Evolutionary conservation across 2,113 vertebrate species (phyloP).

Genomic region (Panthera leo): DNA sequence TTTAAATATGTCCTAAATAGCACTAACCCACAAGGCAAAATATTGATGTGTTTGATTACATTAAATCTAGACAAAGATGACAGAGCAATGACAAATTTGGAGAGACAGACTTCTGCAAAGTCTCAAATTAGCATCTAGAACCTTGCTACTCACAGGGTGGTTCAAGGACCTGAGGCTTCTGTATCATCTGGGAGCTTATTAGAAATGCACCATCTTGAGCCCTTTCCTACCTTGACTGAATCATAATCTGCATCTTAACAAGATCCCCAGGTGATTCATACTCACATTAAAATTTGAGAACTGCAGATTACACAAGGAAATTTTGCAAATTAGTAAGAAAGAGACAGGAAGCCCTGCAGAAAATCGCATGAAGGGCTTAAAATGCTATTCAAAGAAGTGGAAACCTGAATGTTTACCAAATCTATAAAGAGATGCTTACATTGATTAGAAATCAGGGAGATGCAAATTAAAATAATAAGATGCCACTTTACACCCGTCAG

Average conservation of each 20-base stretch:
- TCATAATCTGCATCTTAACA: neutral
- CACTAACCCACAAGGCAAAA: conserved; percentile 9
- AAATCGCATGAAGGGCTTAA: neutral
- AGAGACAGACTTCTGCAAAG: neutral
- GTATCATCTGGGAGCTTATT: neutral
- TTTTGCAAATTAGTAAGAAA: neutral
- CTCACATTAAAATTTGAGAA: neutral
- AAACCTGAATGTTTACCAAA: neutral
- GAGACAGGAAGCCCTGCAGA: neutral
- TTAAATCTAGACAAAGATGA: neutral
- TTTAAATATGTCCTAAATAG: neutral
- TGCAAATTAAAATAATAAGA: neutral
- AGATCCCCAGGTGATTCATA: neutral
- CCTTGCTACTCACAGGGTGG: neutral
- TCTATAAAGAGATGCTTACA: neutral
- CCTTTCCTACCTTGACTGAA: neutral
- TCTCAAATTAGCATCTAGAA: neutral
- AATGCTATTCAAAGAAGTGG: neutral
- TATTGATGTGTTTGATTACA: neutral
- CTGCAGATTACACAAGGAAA: neutral
- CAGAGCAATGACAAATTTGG: neutral
- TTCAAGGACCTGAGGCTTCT: neutral
- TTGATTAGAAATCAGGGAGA: neutral
- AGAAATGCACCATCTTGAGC: neutral
- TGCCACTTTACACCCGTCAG: neutral